phyloP scores from a whole-genome alignment of 2,113 vertebrate genomes.

The Acanthochromis polyacanthus region DNA sequence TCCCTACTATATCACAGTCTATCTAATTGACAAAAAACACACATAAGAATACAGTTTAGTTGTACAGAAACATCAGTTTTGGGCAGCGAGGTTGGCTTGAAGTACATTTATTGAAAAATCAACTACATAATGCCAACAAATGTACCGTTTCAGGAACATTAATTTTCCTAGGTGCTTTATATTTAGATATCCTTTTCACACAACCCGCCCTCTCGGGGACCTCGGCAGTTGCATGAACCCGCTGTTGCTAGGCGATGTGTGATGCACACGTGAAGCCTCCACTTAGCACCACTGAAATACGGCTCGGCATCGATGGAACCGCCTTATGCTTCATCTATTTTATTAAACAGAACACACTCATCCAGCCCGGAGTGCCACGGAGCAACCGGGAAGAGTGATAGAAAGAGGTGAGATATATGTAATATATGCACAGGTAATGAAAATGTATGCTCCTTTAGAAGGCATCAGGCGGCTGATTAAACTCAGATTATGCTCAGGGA shows the following conservation, averaged over 20 bases:
- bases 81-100: no score
- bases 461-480: conserved; percentile 43
- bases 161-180: no score
- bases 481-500: conserved; percentile 39
- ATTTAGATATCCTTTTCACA: not conserved
- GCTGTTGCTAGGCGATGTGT: conserved; percentile 30
- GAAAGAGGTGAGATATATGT: not conserved
- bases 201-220: not conserved
- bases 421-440: conserved; percentile 42
- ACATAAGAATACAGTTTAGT: no score
- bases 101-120: no score
- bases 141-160: not conserved
- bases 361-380: not conserved
- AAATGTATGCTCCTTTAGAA: conserved; percentile 34
- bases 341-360: not conserved
- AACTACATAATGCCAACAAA: no score
- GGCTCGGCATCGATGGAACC: not conserved
- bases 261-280: not conserved
- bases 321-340: conserved; percentile 9
- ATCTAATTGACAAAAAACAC: no score
- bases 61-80: no score
- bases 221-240: not conserved
- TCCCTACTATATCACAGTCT: no score
- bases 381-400: not conserved
- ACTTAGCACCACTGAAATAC: conserved; percentile 2